Percentiles rank a stretch among this genome's conserved stretches.
These are phyloP conservation scores for Erethizon dorsatum DNA, from an alignment of 2,797 vertebrate genomes.

Conservation along the genomic window DNA sequence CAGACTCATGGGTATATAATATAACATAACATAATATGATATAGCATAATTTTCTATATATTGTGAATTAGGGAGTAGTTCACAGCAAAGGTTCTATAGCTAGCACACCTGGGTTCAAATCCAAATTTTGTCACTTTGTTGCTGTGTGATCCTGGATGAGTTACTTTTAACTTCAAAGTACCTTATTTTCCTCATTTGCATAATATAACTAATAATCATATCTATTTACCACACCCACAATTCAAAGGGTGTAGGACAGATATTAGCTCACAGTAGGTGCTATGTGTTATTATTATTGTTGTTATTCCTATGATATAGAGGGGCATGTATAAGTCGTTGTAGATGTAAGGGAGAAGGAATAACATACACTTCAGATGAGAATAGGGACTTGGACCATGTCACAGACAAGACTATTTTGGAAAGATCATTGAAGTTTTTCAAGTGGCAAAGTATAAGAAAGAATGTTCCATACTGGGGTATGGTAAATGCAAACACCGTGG, in stretches of 20 bases:
- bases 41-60: neutral
- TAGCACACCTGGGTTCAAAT: neutral
- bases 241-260: neutral
- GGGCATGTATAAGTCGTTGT: neutral
- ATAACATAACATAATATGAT: neutral
- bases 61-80: neutral
- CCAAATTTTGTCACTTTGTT: neutral
- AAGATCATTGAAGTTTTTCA: constrained; percentile 51
- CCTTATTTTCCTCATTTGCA: neutral
- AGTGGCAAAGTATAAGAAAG: neutral
- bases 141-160: neutral
- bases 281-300: fast-evolving
- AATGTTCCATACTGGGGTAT: neutral
- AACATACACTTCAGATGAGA: neutral
- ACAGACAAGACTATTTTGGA: neutral
- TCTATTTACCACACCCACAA: neutral
- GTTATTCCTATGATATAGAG: neutral
- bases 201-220: neutral
- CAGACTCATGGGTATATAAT: neutral
- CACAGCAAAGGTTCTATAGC: neutral
- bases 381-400: neutral
- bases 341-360: neutral
- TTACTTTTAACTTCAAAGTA: neutral
- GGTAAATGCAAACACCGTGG: neutral
- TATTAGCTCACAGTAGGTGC: neutral